These are phyloP conservation scores for Vanessa cardui DNA, from an alignment of 2,888 invertebrate species.

Conservation along the genomic window DNA sequence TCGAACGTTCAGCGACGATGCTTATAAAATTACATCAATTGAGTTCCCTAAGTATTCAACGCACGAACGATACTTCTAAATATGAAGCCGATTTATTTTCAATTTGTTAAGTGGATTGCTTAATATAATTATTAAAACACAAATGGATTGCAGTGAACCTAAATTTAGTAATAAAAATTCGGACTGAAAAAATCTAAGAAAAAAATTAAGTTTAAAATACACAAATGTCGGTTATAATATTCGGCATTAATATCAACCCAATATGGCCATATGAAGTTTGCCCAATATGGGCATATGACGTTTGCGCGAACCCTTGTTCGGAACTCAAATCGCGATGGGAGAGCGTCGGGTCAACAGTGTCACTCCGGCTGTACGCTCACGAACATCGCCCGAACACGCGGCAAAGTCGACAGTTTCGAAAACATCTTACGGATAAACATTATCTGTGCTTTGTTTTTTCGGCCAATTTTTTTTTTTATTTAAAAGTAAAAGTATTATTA, in stretches of 20 bases:
- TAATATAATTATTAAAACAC: too few species aligned
- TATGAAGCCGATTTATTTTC: neutral
- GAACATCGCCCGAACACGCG: conserved; percentile 33
- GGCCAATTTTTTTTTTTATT: conserved; percentile 2
- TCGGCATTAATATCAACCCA: neutral
- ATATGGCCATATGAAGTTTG: neutral
- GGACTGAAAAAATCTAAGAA: too few species aligned
- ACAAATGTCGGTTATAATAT: too few species aligned
- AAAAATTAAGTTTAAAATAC: too few species aligned
- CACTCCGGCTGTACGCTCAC: conserved; percentile 32
- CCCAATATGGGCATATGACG: conserved; percentile 12
- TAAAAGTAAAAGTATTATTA: neutral
- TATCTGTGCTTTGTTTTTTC: conserved; percentile 9
- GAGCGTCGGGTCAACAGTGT: conserved; percentile 42
- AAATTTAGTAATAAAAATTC: too few species aligned
- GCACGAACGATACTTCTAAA: conserved; percentile 17
- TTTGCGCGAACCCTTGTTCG: conserved; percentile 34
- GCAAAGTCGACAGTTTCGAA: conserved; percentile 13
- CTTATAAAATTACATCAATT: conserved; percentile 19
- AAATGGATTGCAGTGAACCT: too few species aligned
- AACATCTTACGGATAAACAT: neutral
- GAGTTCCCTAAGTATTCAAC: conserved; percentile 21
- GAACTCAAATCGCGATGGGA: conserved; percentile 41
- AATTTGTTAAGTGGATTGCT: neutral
- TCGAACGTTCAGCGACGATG: conserved; percentile 15